Evolutionary conservation across 2,113 vertebrate genomes (phyloP).

Genomic region (Amazona vittata): DNA sequence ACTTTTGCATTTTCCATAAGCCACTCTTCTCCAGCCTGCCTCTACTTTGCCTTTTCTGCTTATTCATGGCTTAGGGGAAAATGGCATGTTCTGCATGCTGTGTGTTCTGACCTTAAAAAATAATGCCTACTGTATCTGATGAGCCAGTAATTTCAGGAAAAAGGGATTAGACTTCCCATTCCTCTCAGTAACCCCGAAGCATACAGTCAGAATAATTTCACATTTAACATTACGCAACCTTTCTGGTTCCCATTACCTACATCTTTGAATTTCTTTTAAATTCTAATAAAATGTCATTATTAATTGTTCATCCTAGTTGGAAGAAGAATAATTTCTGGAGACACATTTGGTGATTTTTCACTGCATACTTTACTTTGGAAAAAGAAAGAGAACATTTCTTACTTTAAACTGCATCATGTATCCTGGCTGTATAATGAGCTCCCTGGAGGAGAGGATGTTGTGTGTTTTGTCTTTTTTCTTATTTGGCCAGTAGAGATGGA

Average conservation of each 20-base stretch:
- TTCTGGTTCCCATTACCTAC: not conserved
- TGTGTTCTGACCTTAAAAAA: not conserved
- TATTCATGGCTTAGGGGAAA: not conserved
- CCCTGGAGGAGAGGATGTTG: conserved; percentile 93
- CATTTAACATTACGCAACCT: not conserved
- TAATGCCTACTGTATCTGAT: not conserved
- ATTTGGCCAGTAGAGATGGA: conserved; percentile 98
- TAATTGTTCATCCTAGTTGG: conserved; percentile 21
- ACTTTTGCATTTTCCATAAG: not conserved
- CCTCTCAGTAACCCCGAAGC: not conserved
- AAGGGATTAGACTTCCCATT: not conserved
- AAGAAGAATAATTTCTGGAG: not conserved
- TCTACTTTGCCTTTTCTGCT: not conserved
- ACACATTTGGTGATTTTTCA: not conserved
- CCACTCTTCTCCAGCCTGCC: not conserved
- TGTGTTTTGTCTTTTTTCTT: conserved; percentile 94
- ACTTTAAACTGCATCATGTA: conserved; percentile 99
- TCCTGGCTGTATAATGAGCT: conserved; percentile 97
- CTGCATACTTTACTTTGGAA: not conserved
- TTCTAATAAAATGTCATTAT: not conserved
- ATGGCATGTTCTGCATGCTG: not conserved
- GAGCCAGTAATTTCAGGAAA: not conserved
- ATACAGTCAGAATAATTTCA: not conserved
- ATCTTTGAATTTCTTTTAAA: not conserved
- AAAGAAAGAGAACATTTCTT: conserved; percentile 47